Conservation (phyloP, 2,888 invertebrate genomes). For the Notodonta ziczac region DNA sequence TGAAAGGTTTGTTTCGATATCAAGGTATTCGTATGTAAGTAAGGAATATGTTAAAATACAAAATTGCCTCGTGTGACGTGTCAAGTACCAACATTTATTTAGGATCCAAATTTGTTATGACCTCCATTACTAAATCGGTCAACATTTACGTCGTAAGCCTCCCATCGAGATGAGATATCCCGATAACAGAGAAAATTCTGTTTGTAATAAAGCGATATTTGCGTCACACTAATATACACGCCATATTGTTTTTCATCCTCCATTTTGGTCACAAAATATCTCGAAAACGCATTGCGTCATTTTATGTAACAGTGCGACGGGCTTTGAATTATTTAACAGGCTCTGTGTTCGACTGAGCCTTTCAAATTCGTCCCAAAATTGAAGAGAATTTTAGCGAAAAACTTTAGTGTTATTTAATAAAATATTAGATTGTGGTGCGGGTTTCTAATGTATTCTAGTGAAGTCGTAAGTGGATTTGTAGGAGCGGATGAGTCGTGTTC, state of each 20-base stretch:
- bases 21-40: too few relatives aligned
- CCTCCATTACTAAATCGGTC: background rate
- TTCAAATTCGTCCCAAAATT: background rate
- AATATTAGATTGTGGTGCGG: background rate
- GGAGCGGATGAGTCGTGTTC: conserved; percentile 62
- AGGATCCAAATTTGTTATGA: background rate
- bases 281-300: conserved; percentile 55
- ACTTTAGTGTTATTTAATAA: background rate
- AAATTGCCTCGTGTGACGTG: too few relatives aligned
- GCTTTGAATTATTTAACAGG: conserved; percentile 45
- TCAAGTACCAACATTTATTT: background rate
- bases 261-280: conserved; percentile 47
- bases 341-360: background rate
- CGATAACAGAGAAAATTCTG: conserved; percentile 13
- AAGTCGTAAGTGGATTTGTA: conserved; percentile 31
- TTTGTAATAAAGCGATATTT: conserved; percentile 11
- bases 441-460: conserved; percentile 19
- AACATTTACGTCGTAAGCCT: background rate
- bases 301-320: conserved; percentile 50
- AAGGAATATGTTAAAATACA: too few relatives aligned
- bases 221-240: conserved; percentile 13
- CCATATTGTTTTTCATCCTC: conserved; percentile 28
- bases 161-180: background rate
- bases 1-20: too few relatives aligned
- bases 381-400: background rate